These are phyloP conservation scores for Apteryx mantelli DNA, from an alignment of 2,113 vertebrate genomes.

Conservation along the genomic window DNA sequence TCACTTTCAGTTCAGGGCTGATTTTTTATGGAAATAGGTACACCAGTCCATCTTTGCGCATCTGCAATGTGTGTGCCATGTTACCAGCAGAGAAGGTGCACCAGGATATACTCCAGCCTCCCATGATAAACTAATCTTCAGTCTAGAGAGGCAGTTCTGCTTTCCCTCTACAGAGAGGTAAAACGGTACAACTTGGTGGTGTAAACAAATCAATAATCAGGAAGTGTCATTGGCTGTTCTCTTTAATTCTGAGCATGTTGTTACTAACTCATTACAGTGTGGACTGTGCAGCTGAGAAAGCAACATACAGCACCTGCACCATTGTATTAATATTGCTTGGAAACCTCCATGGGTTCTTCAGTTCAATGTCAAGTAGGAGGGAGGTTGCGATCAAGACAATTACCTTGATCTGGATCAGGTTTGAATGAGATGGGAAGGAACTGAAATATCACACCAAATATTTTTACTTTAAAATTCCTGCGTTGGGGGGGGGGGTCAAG, in stretches of 20 bases:
- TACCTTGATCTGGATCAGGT: not conserved
- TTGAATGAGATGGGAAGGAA: not conserved
- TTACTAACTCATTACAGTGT: not conserved
- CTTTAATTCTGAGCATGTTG: not conserved
- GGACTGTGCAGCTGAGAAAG: not conserved
- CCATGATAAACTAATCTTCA: not conserved
- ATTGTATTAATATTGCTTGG: not conserved
- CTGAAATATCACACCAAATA: not conserved
- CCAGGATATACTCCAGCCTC: not conserved
- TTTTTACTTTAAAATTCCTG: not conserved
- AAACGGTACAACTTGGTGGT: not conserved
- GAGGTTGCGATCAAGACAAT: not conserved
- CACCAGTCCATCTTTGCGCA: not conserved
- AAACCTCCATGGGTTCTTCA: not conserved
- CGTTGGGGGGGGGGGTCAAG: too few species aligned
- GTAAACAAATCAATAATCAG: not conserved
- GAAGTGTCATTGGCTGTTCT: not conserved
- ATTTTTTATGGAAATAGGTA: not conserved
- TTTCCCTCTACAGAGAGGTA: not conserved
- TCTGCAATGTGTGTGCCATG: not conserved
- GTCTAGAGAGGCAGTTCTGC: not conserved
- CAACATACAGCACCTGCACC: rapidly evolving
- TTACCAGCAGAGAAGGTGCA: not conserved
- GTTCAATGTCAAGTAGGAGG: not conserved
- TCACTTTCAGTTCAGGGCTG: not conserved